Evolutionary conservation across 2,113 vertebrate genomes (phyloP), one percentile per base, ranked within the genome.

Genomic region (Scomber japonicus): DNA sequence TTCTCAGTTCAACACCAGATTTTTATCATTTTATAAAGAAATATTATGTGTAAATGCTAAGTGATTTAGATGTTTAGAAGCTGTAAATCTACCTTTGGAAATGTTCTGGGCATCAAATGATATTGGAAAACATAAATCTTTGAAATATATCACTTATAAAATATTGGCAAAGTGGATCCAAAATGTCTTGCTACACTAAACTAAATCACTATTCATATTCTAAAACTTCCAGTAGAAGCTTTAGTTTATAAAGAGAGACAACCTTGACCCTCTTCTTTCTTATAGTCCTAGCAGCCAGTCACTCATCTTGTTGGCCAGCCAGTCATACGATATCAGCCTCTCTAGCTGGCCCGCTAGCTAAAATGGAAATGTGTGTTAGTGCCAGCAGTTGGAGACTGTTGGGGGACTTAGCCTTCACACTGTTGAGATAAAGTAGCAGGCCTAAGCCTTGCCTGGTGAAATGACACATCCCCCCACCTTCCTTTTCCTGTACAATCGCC

Each of bases 371-470:
- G 75, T 83, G 76, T 63, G 83, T 89, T 75, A 69, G 83, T 71
- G 85, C 64, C 85, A 88, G 82, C 56, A 80, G 83, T 89, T 76
- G 71, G 77, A 78, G 64, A 91, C 80, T 88, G 81, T 80, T 75
- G 85, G 88, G 90, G 86, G 87, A 91, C 88, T 91, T 88, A 86
- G 83, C 85, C 83, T 88, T 90, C 89, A 88, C 81, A 81, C 63
- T 80, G 89, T 85, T 83, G 89, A 90, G 92, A 92, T 93, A 93
- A 93, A 92, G 88, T 86, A 91, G 91, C 89, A 68, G 88, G 88
- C 79, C 88, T 91, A 90, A 91, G 90, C 92, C 89, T 91, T 17
- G 88, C 87, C 89, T 91, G 89, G 89, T 83, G 89, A 91, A 93
- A 93, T 91, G 89, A 92, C 88, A 89, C 80, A 57, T 76, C 85